Percentiles rank a stretch among this genome's conserved stretches.
Conservation (phyloP, 2,113 vertebrate genomes). For the Spheniscus mendiculus region DNA sequence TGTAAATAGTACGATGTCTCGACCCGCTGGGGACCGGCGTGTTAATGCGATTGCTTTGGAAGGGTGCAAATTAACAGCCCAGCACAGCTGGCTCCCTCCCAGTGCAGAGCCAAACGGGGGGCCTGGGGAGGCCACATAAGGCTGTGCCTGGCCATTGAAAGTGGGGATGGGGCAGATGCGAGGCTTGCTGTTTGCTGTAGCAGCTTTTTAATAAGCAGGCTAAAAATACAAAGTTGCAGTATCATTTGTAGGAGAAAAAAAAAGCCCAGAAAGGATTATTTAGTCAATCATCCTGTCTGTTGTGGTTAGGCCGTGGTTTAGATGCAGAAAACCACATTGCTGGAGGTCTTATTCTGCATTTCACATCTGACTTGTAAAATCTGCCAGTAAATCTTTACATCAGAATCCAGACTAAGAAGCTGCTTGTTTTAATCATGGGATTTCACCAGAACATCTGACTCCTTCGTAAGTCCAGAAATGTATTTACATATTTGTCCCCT, state of each 20-base stretch:
- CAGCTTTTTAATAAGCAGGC: background rate
- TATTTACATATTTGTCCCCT: background rate
- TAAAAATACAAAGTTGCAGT: background rate
- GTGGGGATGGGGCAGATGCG: background rate
- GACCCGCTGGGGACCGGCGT: rapidly evolving
- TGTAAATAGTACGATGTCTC: background rate
- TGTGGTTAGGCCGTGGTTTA: background rate
- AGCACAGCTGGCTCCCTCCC: background rate
- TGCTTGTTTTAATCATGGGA: background rate
- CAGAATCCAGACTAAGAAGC: background rate
- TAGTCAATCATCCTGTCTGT: background rate
- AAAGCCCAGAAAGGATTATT: background rate
- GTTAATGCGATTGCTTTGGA: background rate
- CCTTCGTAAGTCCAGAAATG: background rate
- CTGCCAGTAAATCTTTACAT: background rate
- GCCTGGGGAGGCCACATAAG: background rate
- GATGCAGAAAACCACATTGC: background rate
- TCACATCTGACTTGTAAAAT: background rate
- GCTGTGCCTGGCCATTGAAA: background rate
- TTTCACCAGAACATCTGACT: background rate
- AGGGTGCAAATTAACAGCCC: background rate
- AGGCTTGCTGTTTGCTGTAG: background rate
- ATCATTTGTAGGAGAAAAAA: background rate
- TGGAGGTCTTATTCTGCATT: background rate
- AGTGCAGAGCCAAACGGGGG: background rate